Conservation (phyloP, 2,797 vertebrate species). For the Coranthus polyacanthus region DNA sequence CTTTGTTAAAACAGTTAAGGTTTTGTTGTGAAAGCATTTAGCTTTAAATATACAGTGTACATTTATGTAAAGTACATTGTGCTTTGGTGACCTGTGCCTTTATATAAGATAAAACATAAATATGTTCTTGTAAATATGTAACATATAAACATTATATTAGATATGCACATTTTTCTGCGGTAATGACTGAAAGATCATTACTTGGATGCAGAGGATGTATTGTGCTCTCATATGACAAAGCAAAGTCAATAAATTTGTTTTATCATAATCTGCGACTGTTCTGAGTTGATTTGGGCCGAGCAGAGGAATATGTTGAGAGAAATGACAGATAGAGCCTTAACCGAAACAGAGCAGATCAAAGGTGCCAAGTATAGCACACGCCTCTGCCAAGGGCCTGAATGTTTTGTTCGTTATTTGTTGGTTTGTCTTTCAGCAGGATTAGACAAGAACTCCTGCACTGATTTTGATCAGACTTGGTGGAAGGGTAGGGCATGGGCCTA, state of each 20-base stretch:
- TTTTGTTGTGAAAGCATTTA: not conserved
- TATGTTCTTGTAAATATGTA: slow-evolving; percentile 60
- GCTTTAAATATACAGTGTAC: slow-evolving; percentile 5
- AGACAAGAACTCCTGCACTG: too few species aligned
- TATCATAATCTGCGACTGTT: not conserved
- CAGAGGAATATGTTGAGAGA: not conserved
- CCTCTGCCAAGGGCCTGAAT: too few species aligned
- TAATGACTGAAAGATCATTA: not conserved
- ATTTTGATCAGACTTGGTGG: too few species aligned
- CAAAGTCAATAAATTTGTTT: slow-evolving; percentile 15
- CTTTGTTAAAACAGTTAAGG: not conserved
- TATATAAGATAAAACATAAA: slow-evolving; percentile 7
- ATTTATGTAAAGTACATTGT: slow-evolving; percentile 1
- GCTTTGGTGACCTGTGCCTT: slow-evolving; percentile 42
- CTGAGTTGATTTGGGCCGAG: not conserved
- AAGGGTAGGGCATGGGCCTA: too few species aligned
- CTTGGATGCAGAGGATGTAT: not conserved
- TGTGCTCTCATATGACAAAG: not conserved
- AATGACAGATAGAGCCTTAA: too few species aligned
- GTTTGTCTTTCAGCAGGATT: too few species aligned
- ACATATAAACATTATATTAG: slow-evolving; percentile 27
- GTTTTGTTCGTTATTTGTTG: too few species aligned
- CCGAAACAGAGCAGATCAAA: too few species aligned
- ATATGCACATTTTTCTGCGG: slow-evolving; percentile 14
- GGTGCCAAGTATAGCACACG: too few species aligned